Percentiles rank a stretch among this genome's conserved stretches.
phyloP scores from a whole-genome alignment of 2,797 vertebrate species.

The Acrossocheilus wenchowensis region DNA sequence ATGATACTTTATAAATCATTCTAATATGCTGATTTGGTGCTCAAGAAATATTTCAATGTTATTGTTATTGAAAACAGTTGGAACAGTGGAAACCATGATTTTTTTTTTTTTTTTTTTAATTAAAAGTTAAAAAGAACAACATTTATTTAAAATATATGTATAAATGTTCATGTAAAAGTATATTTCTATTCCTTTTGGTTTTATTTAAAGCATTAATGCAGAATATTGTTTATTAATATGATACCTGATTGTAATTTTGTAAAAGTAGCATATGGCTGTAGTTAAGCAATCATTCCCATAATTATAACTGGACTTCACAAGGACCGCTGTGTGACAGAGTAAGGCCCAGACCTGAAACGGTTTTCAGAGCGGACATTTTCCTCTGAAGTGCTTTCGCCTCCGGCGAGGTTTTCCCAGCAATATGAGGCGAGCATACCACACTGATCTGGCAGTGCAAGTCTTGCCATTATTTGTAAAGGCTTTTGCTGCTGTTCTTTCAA shows the following conservation, averaged over 20 bases:
- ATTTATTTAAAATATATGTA: not conserved
- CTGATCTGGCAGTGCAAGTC: slow-evolving; percentile 4
- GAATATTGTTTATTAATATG: not conserved
- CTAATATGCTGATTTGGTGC: not conserved
- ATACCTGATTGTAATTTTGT: not conserved
- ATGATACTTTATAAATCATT: not conserved
- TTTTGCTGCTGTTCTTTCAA: slow-evolving; percentile 24
- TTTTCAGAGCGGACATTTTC: slow-evolving; percentile 25
- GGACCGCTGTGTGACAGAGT: slow-evolving; percentile 6
- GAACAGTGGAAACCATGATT: not conserved
- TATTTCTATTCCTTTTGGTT: not conserved
- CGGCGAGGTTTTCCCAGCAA: not conserved
- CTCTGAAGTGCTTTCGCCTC: not conserved
- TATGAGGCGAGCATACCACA: slow-evolving; percentile 1
- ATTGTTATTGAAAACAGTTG: not conserved
- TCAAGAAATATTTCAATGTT: not conserved
- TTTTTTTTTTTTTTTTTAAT: not conserved
- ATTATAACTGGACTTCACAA: slow-evolving; percentile 4
- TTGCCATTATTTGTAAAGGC: slow-evolving; percentile 29
- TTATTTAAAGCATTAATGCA: not conserved
- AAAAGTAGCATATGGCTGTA: not conserved
- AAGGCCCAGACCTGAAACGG: not conserved
- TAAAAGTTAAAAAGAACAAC: not conserved
- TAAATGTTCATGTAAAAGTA: not conserved
- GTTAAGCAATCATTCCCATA: not conserved